Evolutionary conservation across 2,113 vertebrate genomes (phyloP).

Genomic region (Lampris megalopsis): DNA sequence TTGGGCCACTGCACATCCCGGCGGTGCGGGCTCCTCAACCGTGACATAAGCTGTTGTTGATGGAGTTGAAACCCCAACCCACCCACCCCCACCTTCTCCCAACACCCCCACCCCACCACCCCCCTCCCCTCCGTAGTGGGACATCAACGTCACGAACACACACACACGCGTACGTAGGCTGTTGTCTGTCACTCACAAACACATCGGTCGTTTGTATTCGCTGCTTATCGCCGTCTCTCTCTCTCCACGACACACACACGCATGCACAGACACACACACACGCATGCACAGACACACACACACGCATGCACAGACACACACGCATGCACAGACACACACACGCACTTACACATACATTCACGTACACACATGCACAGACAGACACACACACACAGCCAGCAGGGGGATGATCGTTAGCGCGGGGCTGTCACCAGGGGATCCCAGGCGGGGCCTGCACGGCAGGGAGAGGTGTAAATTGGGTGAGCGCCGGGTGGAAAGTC

Average conservation of each 20-base stretch:
- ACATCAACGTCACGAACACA: not conserved
- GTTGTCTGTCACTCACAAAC: too few species aligned
- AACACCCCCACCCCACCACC: too few species aligned
- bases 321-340: slow-evolving; percentile 15
- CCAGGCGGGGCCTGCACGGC: slow-evolving; percentile 70
- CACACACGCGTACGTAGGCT: slow-evolving; percentile 3
- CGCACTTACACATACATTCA: slow-evolving; percentile 29
- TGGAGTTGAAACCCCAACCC: too few species aligned
- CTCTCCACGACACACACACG: slow-evolving; percentile 5
- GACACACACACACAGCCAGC: slow-evolving; percentile 62
- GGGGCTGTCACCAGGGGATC: slow-evolving; percentile 68
- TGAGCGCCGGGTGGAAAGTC: slow-evolving; percentile 76
- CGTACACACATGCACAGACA: not conserved
- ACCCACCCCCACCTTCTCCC: too few species aligned
- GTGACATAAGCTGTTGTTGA: too few species aligned
- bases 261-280: slow-evolving; percentile 17
- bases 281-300: not conserved
- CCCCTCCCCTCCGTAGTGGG: too few species aligned
- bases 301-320: slow-evolving; percentile 13
- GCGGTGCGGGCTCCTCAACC: too few species aligned
- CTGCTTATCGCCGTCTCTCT: not conserved
- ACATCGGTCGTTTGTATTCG: too few species aligned
- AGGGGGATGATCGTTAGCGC: slow-evolving; percentile 74
- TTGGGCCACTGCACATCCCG: too few species aligned
- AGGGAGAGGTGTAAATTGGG: slow-evolving; percentile 83